A percentile compares a stretch with the other conserved stretches of the same genome.
These are phyloP conservation scores for Doris montereyensis DNA, from an alignment of 2,888 invertebrate genomes.

Conservation along the genomic window DNA sequence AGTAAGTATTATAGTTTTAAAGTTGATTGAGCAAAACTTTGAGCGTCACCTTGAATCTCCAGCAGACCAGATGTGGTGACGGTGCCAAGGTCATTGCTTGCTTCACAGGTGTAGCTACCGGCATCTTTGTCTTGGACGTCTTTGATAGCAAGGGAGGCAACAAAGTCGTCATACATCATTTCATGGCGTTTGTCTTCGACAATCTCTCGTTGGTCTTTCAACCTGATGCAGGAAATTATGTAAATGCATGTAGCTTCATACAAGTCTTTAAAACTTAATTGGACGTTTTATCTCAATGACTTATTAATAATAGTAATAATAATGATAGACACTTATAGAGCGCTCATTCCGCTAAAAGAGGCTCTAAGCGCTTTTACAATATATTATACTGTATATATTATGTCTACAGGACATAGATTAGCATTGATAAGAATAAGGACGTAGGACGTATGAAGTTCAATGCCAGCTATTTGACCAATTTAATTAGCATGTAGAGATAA, in stretches of 20 bases:
- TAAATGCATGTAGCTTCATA: constrained; percentile 66
- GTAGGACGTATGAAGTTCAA: too few relatives aligned
- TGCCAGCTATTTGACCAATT: too few relatives aligned
- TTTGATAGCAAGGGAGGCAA: constrained; percentile 78
- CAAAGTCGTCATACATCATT: constrained; percentile 59
- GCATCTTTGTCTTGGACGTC: constrained; percentile 65
- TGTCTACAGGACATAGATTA: too few relatives aligned
- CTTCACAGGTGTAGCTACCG: constrained; percentile 69
- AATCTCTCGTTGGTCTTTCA: constrained; percentile 63
- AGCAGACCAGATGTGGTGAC: constrained; percentile 67
- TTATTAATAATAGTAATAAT: too few relatives aligned
- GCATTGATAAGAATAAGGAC: too few relatives aligned
- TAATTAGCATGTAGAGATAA: too few relatives aligned
- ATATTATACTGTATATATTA: too few relatives aligned
- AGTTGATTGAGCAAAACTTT: too few relatives aligned
- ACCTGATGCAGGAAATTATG: constrained; percentile 67
- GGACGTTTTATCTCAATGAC: constrained; percentile 62
- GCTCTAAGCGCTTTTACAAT: too few relatives aligned
- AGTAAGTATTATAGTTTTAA: too few relatives aligned
- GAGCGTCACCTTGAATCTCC: constrained; percentile 61
- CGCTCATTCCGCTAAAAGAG: too few relatives aligned
- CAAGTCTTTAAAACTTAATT: constrained; percentile 67
- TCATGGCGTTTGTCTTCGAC: constrained; percentile 62
- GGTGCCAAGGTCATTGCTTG: constrained; percentile 70
- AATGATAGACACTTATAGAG: too few relatives aligned